A percentile compares a stretch with the other conserved stretches of the same genome.
Evolutionary conservation across 2,888 invertebrate species (phyloP).

Genomic region (Agonopterix alstromeriana): DNA sequence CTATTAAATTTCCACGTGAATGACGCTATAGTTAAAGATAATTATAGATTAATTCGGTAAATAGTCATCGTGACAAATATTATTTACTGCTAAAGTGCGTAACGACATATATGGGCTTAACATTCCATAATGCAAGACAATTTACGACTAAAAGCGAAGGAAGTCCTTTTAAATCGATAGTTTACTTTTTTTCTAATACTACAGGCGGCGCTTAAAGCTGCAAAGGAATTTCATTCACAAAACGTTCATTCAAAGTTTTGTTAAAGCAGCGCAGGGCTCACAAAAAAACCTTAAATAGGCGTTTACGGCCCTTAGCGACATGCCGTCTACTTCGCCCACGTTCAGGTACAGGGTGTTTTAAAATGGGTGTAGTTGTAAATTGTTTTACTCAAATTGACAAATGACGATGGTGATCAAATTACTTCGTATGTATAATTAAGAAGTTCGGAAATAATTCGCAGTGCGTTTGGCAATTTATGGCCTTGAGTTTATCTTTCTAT

Average conservation of each 20-base stretch:
- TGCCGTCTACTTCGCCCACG: conserved; percentile 52
- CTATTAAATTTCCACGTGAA: too few relatives aligned
- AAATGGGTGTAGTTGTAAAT: background rate
- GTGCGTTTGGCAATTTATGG: too few relatives aligned
- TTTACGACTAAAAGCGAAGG: conserved; percentile 28
- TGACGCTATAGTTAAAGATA: too few relatives aligned
- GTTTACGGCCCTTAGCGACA: conserved; percentile 54
- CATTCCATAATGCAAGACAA: too few relatives aligned
- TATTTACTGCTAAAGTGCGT: too few relatives aligned
- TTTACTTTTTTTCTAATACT: conserved; percentile 28
- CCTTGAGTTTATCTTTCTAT: too few relatives aligned
- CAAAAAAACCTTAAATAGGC: conserved; percentile 29
- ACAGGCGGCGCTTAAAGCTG: conserved; percentile 51
- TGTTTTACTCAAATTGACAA: background rate
- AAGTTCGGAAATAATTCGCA: too few relatives aligned
- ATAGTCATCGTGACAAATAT: too few relatives aligned
- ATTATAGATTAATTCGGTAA: too few relatives aligned
- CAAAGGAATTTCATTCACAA: conserved; percentile 68
- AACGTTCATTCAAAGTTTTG: conserved; percentile 56
- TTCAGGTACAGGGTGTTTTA: conserved; percentile 36
- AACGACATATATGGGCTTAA: too few relatives aligned
- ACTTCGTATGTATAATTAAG: too few relatives aligned
- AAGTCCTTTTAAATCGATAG: conserved; percentile 41
- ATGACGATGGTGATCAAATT: too few relatives aligned
- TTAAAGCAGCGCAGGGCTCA: conserved; percentile 36